These are phyloP conservation scores for Diadromus collaris DNA, from an alignment of 2,888 invertebrate species.

Conservation along the genomic window DNA sequence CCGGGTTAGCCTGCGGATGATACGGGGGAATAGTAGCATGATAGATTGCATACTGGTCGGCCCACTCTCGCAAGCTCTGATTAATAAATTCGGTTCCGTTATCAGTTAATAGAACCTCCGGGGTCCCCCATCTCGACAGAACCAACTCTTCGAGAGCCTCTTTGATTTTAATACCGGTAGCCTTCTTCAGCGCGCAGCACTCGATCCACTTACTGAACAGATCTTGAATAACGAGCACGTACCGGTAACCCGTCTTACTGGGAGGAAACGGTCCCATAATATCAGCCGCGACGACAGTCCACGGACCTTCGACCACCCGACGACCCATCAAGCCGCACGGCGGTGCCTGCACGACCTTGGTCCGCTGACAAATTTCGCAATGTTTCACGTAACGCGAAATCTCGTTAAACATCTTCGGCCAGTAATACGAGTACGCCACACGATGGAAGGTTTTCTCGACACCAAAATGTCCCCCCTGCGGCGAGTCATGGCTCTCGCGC, in stretches of 20 bases:
- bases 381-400: conserved; percentile 61
- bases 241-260: not conserved
- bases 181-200: conserved; percentile 14
- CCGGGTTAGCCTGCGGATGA: too few species aligned
- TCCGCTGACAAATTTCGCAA: conserved; percentile 63
- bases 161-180: conserved; percentile 34
- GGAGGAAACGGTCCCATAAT: not conserved
- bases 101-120: conserved; percentile 52
- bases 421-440: conserved; percentile 56
- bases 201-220: too few species aligned
- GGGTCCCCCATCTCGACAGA: conserved; percentile 34
- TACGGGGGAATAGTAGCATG: too few species aligned
- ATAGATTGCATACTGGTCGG: too few species aligned
- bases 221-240: conserved; percentile 36
- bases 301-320: conserved; percentile 32
- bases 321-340: conserved; percentile 63
- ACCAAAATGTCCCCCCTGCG: conserved; percentile 64
- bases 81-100: conserved; percentile 57
- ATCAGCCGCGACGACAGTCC: too few species aligned
- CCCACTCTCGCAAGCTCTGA: too few species aligned
- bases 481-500: too few species aligned
- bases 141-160: conserved; percentile 54
- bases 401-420: conserved; percentile 62
- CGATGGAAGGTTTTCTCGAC: conserved; percentile 55
- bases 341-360: conserved; percentile 59